Base-by-base conservation (phyloP, 2,113 vertebrate genomes). In the Spea bombifrons region DNA sequence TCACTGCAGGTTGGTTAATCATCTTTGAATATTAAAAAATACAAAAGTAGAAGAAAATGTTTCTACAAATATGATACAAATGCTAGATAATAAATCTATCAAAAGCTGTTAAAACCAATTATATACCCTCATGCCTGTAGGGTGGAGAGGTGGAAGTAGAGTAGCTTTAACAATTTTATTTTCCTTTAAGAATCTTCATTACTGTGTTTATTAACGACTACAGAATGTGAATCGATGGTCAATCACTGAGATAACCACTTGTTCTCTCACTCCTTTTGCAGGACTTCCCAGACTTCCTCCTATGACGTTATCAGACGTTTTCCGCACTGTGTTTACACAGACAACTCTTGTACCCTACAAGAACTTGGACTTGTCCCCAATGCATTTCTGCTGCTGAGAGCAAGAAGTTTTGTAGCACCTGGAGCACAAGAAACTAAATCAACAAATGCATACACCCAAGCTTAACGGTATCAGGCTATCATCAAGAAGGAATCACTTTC, bases 301-400 rank as follows among this genome's bases (percentile, higher is more conserved):
- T 98, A 95, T 68, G 94, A 98, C 86, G 94, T 98, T 89, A 86
- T 97, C 88, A 95, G 93, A 3, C 82, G 84, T 0, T 93, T 93
- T 76, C 96, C 96, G 16, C 85, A 73, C 57, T 73, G 78, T 5
- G 83, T 88, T 84, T 96, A 95, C 69, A 10, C 47, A 0, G 89
- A 98, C 1, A 84, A 88, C 8, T 0, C 83, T 8, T 88, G 86
- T 83, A 95, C 92, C 0, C 90, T 99, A 5, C 87, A 84, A 73
- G 91, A 88, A 0, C 92, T 87, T 4, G 96, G 94, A 43, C 89
- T 98, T 63, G 86, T 82, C 2, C 88, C 90, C 52, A 96, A 84
- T 0, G 86, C 91, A 0, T 84, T 87, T 0, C 83, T 99, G 66
- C 84, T 96, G 76, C 89, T 99, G 30, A 82, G 84, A 63, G 46